Conservation (phyloP, 2,113 vertebrate species). For the Psilopogon haemacephalus region DNA sequence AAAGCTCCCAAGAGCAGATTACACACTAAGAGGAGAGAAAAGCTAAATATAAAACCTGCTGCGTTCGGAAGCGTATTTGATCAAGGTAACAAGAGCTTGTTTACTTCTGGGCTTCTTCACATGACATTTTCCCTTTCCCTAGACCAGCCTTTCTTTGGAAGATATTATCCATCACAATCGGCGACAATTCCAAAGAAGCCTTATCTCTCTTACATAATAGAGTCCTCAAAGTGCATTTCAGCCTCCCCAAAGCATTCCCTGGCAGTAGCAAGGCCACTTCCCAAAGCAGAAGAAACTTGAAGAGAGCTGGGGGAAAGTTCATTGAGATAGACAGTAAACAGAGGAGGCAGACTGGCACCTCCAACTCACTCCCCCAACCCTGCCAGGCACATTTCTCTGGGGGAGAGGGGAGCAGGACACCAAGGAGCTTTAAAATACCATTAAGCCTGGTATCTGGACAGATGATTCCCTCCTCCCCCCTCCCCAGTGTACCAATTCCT, state of each 20-base stretch:
- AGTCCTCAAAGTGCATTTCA: slow-evolving; percentile 38
- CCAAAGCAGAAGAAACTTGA: slow-evolving; percentile 21
- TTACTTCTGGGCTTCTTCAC: slow-evolving; percentile 49
- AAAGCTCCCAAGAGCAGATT: slow-evolving; percentile 67
- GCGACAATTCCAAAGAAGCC: neutral
- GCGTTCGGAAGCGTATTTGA: slow-evolving; percentile 21
- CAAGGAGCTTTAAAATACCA: neutral
- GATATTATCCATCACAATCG: slow-evolving; percentile 10
- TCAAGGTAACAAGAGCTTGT: slow-evolving; percentile 65
- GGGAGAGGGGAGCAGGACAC: neutral
- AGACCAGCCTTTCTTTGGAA: neutral
- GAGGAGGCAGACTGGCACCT: slow-evolving; percentile 25
- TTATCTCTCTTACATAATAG: slow-evolving; percentile 58
- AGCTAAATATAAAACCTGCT: slow-evolving; percentile 66
- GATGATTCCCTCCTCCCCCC: slow-evolving; percentile 29
- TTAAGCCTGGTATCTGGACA: neutral
- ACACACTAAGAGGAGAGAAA: slow-evolving; percentile 56
- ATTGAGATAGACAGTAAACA: neutral
- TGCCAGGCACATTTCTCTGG: neutral
- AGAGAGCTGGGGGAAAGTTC: slow-evolving; percentile 38
- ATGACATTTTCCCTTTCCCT: slow-evolving; percentile 53
- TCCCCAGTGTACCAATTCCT: neutral
- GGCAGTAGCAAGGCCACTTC: neutral
- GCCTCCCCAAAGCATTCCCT: slow-evolving; percentile 51
- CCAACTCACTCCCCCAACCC: neutral